Conservation (phyloP, 2,797 vertebrate species). For the Phoxinus dragarum region DNA sequence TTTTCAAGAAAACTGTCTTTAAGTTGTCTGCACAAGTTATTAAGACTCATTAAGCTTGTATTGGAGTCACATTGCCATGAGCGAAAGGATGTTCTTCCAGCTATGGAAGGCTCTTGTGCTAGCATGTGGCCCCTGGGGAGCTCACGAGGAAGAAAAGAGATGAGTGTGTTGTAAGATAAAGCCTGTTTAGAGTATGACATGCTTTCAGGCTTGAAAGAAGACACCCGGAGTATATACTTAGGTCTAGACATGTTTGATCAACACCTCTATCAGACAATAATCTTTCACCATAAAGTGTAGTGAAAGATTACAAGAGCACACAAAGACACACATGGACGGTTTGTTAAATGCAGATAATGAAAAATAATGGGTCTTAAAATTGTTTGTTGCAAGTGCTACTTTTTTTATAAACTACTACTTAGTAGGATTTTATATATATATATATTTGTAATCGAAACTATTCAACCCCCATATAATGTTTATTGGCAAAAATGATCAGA, state of each 20-base stretch:
- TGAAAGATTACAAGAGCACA: conserved; percentile 43
- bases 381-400: not conserved
- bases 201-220: conserved; percentile 74
- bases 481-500: too few relatives aligned
- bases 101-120: conserved; percentile 68
- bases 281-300: conserved; percentile 48
- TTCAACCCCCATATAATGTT: too few relatives aligned
- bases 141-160: conserved; percentile 76
- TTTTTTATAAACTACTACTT: not conserved
- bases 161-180: conserved; percentile 75
- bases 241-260: conserved; percentile 74
- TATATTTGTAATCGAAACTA: too few relatives aligned
- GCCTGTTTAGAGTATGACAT: conserved; percentile 75
- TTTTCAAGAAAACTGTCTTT: not conserved
- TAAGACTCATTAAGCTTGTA: conserved; percentile 17
- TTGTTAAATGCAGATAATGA: not conserved
- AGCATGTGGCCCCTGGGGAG: conserved; percentile 77
- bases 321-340: conserved; percentile 14
- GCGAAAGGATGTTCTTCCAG: conserved; percentile 5
- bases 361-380: not conserved
- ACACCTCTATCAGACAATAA: conserved; percentile 59
- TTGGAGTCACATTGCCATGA: conserved; percentile 15
- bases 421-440: not conserved
- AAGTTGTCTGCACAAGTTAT: not conserved
- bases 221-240: conserved; percentile 73